Evolutionary conservation across 2,888 invertebrate species (phyloP), one percentile per base, ranked within the genome.

Genomic region (Hirtodrosophila confusa): DNA sequence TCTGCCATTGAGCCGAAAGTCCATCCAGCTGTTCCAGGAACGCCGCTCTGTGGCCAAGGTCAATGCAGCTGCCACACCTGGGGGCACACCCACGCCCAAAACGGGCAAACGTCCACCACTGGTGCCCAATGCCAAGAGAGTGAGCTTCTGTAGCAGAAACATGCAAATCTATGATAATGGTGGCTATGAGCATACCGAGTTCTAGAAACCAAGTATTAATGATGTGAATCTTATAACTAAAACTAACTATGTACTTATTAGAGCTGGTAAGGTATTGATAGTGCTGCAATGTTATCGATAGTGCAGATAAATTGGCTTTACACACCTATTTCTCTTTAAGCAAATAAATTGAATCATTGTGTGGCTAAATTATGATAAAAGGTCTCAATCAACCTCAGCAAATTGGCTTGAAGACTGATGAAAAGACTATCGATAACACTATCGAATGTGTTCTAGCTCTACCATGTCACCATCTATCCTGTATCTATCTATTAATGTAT

Each of bases 1-100:
- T 44, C 76, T 91, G 23, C 86, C 89, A 0, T 67, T 91, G 61
- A 91, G 90, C 41, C 85, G 91, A 40, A 91, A 91, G 64, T 91
- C 91, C 1, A 63, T 90, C 1, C 89, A 87, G 77, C 82, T 90
- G 12, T 76, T 90, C 6, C 89, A 90, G 63, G 88, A 88, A 53
- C 88, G 86, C 3, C 86, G 89, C 37, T 83, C 80, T 11, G 80
- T 71, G 45, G 89, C 89, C 31, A 91, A 89, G 57, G 84, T 65
- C 12, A 76, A 76, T 48, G 85, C 82, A 6, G 76, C 78, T 8
- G 55, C 53, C 41, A 80, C 64, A 33, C 73, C 84, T 4, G 70
- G 60, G 0, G 86, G 48, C 70, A 62, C 77, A 2, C 66, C 75
- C 10, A 75, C 75, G 6, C 68, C 75, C 11, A 76, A 67, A 29